Conservation (phyloP, 2,797 vertebrate species). For the Thalassophryne amazonica region DNA sequence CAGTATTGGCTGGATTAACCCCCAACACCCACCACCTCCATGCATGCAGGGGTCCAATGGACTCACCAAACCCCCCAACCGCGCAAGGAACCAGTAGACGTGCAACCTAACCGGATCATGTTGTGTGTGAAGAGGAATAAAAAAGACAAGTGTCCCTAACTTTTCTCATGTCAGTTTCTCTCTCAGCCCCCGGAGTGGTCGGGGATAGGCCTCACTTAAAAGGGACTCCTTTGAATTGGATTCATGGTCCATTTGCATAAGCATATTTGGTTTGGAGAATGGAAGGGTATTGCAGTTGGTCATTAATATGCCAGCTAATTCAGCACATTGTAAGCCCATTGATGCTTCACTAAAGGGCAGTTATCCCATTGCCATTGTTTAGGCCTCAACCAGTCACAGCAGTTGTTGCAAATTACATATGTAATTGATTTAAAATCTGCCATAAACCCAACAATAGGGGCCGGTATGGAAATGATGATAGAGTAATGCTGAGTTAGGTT, state of each 20-base stretch:
- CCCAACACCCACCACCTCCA: slow-evolving; percentile 14
- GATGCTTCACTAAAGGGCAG: slow-evolving; percentile 98
- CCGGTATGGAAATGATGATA: slow-evolving; percentile 55
- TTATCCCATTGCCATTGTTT: slow-evolving; percentile 98
- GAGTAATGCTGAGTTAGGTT: slow-evolving; percentile 43
- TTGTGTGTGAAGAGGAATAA: slow-evolving; percentile 78
- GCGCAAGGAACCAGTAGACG: slow-evolving; percentile 91
- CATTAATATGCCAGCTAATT: slow-evolving; percentile 99
- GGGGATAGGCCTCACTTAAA: slow-evolving; percentile 86
- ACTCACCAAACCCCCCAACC: slow-evolving; percentile 88
- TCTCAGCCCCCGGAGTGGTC: slow-evolving; percentile 74
- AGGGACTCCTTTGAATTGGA: slow-evolving; percentile 96
- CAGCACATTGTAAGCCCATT: slow-evolving; percentile 99
- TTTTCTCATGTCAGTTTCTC: slow-evolving; percentile 99
- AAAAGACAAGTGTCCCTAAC: slow-evolving; percentile 97
- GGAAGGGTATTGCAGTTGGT: slow-evolving; percentile 89
- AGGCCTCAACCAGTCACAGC: slow-evolving; percentile 88
- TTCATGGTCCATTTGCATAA: slow-evolving; percentile 99
- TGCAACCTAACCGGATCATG: slow-evolving; percentile 99
- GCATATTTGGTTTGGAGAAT: slow-evolving; percentile 98
- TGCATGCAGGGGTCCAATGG: slow-evolving; percentile 85
- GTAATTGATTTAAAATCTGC: slow-evolving; percentile 91
- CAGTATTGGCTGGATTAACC: slow-evolving; percentile 95
- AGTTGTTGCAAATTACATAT: slow-evolving; percentile 99
- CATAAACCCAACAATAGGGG: slow-evolving; percentile 77